These are phyloP conservation scores for Lordiphosa mommai DNA, from an alignment of 1,140 invertebrate species.

Conservation along the genomic window DNA sequence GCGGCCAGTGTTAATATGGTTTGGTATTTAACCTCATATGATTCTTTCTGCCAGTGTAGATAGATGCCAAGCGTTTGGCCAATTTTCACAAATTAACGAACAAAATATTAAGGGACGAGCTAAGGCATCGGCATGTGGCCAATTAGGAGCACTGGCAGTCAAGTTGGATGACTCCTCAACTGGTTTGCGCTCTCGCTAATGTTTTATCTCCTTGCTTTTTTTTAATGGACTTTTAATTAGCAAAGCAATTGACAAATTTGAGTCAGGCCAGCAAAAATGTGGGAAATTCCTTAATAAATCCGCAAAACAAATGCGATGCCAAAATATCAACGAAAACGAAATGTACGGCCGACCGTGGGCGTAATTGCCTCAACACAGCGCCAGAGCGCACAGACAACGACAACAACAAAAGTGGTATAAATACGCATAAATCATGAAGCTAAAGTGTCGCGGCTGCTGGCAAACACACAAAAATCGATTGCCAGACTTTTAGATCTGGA, in stretches of 20 bases:
- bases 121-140: conserved; percentile 23
- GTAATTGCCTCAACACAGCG: conserved; percentile 66
- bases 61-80: conserved; percentile 36
- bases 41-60: conserved; percentile 28
- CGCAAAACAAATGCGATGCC: conserved; percentile 24
- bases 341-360: conserved; percentile 40
- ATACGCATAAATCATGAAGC: conserved; percentile 67
- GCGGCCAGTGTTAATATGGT: no score
- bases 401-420: conserved; percentile 46
- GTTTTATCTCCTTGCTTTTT: conserved; percentile 29
- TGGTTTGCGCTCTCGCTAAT: conserved; percentile 28
- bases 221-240: conserved; percentile 49
- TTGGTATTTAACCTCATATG: no score
- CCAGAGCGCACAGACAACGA: conserved; percentile 38
- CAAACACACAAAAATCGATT: conserved; percentile 57
- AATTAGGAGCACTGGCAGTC: conserved; percentile 43
- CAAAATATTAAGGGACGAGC: conserved; percentile 29
- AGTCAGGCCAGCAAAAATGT: conserved; percentile 39
- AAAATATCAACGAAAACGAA: conserved; percentile 50
- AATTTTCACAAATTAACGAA: conserved; percentile 61
- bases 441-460: conserved; percentile 58
- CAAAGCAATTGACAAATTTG: conserved; percentile 38
- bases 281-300: conserved; percentile 57
- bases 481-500: conserved; percentile 67
- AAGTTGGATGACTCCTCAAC: conserved; percentile 28